phyloP scores from a whole-genome alignment of 2,113 vertebrate genomes.

The Aphyosemion australe region DNA sequence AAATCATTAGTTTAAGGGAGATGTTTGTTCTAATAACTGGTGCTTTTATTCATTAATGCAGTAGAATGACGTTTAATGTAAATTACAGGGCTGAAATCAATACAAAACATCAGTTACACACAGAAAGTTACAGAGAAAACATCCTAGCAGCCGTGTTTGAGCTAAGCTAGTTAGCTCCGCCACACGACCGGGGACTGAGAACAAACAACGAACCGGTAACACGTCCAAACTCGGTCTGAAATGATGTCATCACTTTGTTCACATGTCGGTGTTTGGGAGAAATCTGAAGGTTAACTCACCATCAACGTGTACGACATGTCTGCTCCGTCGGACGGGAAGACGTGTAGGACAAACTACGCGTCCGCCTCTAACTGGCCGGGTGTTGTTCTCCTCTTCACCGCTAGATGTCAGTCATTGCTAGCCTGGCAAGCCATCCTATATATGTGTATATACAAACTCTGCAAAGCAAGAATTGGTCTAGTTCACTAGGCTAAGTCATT shows the following conservation, averaged over 20 bases:
- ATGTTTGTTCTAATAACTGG: too few relatives aligned
- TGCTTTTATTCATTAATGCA: not conserved
- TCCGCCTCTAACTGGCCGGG: too few relatives aligned
- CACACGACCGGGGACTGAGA: not conserved
- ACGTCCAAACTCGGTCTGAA: not conserved
- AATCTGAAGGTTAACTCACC: conserved; percentile 59
- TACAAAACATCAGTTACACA: not conserved
- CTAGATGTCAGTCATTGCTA: conserved; percentile 20
- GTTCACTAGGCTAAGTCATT: too few relatives aligned
- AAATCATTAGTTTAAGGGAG: too few relatives aligned
- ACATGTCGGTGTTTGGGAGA: not conserved
- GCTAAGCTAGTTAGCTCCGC: not conserved
- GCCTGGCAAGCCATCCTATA: too few relatives aligned
- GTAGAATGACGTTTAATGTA: too few relatives aligned
- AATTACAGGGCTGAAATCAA: not conserved
- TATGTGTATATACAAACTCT: too few relatives aligned
- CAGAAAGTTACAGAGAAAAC: not conserved
- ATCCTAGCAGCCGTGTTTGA: not conserved
- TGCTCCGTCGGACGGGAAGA: conserved; percentile 12
- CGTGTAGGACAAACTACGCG: conserved; percentile 42
- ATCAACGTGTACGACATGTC: conserved; percentile 62
- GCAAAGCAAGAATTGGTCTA: too few relatives aligned
- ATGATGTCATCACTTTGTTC: not conserved
- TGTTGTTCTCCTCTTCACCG: conserved; percentile 7
- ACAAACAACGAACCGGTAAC: not conserved